Conservation (phyloP, 2,888 invertebrate species). For the Pherbina coryleti region DNA sequence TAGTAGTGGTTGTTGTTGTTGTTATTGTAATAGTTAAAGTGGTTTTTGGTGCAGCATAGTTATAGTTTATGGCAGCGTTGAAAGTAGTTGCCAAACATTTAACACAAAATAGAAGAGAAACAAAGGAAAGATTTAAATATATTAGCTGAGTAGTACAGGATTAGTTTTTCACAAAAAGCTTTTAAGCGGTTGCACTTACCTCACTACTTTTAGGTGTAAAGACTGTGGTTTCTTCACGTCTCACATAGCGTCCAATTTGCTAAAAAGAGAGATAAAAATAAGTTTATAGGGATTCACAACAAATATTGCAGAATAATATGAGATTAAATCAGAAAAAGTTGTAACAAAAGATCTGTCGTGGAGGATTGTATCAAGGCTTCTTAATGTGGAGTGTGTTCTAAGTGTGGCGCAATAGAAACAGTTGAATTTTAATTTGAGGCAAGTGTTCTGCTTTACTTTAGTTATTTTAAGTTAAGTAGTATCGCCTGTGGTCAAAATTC, state of each 20-base stretch:
- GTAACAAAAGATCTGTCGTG: too few relatives aligned
- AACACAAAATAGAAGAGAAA: constrained; percentile 11
- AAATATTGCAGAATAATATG: too few relatives aligned
- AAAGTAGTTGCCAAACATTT: background rate
- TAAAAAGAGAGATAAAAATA: constrained; percentile 49
- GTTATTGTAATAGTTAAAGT: constrained; percentile 30
- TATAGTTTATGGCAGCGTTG: background rate
- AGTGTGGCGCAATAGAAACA: too few relatives aligned
- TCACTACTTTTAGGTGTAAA: constrained; percentile 60
- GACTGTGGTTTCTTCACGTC: constrained; percentile 62
- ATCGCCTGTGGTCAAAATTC: too few relatives aligned
- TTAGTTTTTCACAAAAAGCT: background rate
- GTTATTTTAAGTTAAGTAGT: too few relatives aligned
- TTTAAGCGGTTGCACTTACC: constrained; percentile 54
- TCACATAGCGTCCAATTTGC: constrained; percentile 65
- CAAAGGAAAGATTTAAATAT: background rate
- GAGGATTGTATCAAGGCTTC: too few relatives aligned
- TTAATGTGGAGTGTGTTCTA: too few relatives aligned
- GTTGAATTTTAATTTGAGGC: too few relatives aligned
- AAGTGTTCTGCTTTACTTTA: too few relatives aligned
- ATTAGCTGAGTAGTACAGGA: constrained; percentile 23
- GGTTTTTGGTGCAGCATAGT: constrained; percentile 42
- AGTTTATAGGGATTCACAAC: too few relatives aligned
- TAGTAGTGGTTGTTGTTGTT: too few relatives aligned
- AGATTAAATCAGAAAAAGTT: too few relatives aligned